Base-by-base conservation (phyloP, 2,888 invertebrate species). In the Epirrhoe alternata region DNA sequence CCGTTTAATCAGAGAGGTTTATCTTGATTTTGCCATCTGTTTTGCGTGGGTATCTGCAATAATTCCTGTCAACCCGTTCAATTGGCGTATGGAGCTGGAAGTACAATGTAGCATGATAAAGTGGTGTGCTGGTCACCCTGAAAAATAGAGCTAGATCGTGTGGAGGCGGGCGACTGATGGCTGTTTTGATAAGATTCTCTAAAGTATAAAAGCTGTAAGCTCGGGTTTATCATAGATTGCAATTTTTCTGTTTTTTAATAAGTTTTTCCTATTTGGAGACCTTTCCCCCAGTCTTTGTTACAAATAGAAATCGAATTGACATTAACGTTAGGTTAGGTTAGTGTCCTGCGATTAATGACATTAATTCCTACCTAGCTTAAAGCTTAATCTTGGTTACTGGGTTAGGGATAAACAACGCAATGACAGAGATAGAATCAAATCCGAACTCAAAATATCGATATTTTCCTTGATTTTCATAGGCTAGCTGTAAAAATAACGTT, bases 1-100 rank as follows among this genome's bases (percentile, higher is more conserved):
- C 66, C 77, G 76, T 79, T 81, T 80, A 80, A 81, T 81, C 82
- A 80, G 75, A 72, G 50, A 49, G 73, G 76, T 70, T 76, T 76
- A 80, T 80, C 79, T 77, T 69, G 59, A 71, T 63, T 67, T 73
- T 63, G 69, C 74, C 76, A 79, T 80, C 73, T 68, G 71, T 76
- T 72, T 77, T 76, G 73, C 74, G 74, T 42, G 12, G 38, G 38
- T 77, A 77, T 80, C 77, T 74, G 77, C 77, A 77, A 78, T 78
- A 77, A 78, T 82, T 80, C 76, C 76, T 80, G 79, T 82, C 83
- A 73, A 69, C 71, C 69, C 64, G 68, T 71, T 74, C 72, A 76
- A 77, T 61, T 71, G 75, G 64, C 73, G 71, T 74, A 60, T 72
- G 75, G 65, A 75, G 73, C 74, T 78, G 76, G 78, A 79, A 83